Evolutionary conservation across 2,888 invertebrate genomes (phyloP), one percentile per base, ranked within the genome.

Genomic region (Lithophane socia): DNA sequence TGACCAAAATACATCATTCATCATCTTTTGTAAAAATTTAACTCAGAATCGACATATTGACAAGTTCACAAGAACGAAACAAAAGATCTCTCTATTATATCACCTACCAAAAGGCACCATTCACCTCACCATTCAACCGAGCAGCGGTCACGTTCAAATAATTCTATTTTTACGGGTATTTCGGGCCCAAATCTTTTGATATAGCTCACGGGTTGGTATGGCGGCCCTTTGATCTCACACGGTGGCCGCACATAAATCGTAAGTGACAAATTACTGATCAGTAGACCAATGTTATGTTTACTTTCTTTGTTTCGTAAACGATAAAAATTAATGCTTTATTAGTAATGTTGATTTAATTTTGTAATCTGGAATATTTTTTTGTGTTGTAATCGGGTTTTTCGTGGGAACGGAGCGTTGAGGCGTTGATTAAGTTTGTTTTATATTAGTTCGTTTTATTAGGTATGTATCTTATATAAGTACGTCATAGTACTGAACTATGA

Each of bases 231-330:
- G 95, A 96, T 95, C 95, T 92, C 73, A 3, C 90, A 84, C 91
- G 95, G 95, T 94, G 95, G 94, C 90, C 93, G 79, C 67, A 88
- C 85, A 88, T 95, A 93, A 94, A 94, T 94, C 92, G 81, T 84
- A 83, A 90, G 91, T 92, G 95, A 95, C 95, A 94, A 94, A 95
- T 94, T 91, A 89, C 90, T 89, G 89, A 90, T 92, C 88, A 81
- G 78, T 79, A 81, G 86, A 91, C 71, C 70, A 75, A 77, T 77
- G 84, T 73, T 76, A 75, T 86, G 72, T 82, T 86, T 75, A 66
- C 79, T 56, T 80, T 86, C 87, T 86, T 87, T 88, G 88, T 88
- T 87, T 73, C 77, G 60, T 79, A 75, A 82, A 83, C 81, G 73
- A 75, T 77, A 74, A 73, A 77, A 81, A 85, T 83, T 79, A 73